Conservation (phyloP, 2,888 invertebrate genomes). For the Dynastes tityus region DNA sequence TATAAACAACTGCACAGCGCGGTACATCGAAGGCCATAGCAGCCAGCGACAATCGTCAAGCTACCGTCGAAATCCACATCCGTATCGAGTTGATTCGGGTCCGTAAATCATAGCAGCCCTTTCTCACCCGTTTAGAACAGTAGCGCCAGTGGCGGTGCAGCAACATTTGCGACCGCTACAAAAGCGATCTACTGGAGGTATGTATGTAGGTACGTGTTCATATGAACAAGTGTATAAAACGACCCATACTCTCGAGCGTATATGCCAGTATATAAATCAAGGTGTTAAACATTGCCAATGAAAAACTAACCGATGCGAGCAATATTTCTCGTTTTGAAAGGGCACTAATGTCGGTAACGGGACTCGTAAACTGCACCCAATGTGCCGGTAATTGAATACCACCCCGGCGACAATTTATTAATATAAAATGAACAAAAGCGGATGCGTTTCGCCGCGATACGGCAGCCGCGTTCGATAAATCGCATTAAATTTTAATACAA, state of each 20-base stretch:
- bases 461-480: neutral
- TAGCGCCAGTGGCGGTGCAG: neutral
- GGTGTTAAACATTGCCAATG: conserved; percentile 65
- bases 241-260: conserved; percentile 27
- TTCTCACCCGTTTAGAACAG: neutral
- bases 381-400: conserved; percentile 50
- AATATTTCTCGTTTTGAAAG: conserved; percentile 58
- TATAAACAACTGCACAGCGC: neutral
- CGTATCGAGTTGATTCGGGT: conserved; percentile 61
- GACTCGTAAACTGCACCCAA: conserved; percentile 50
- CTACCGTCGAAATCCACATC: conserved; percentile 58
- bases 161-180: conserved; percentile 54
- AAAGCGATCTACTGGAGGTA: conserved; percentile 64
- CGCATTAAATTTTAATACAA: conserved; percentile 9
- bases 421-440: conserved; percentile 11
- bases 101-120: conserved; percentile 61
- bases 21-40: neutral
- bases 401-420: conserved; percentile 45
- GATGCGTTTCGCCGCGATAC: neutral
- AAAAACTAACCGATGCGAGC: conserved; percentile 65
- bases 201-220: neutral
- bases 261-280: conserved; percentile 62
- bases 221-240: conserved; percentile 57
- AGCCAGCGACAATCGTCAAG: neutral
- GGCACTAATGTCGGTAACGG: conserved; percentile 51